These are phyloP conservation scores for Nudaria mundana DNA, from an alignment of 2,888 invertebrate genomes.

Conservation along the genomic window DNA sequence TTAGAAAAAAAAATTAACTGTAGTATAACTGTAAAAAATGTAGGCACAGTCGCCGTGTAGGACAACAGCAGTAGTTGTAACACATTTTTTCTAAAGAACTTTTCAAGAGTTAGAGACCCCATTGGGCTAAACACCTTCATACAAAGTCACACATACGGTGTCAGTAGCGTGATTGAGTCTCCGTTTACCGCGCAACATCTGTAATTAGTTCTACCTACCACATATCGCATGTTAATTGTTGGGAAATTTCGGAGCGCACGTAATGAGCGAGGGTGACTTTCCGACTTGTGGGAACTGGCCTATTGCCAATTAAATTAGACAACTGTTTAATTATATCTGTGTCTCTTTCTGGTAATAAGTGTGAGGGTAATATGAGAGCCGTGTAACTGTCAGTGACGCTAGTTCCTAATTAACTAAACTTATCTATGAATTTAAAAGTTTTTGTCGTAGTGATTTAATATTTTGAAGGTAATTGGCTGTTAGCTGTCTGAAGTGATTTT, in stretches of 20 bases:
- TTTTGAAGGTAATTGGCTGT: constrained; percentile 39
- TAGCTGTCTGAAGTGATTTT: constrained; percentile 38
- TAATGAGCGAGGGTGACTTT: constrained; percentile 69
- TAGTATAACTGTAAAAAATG: too few species aligned
- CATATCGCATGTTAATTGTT: constrained; percentile 68
- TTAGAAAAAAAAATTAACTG: too few species aligned
- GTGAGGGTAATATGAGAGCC: constrained; percentile 46
- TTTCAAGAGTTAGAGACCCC: too few species aligned
- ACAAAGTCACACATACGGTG: background rate
- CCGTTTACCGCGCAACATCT: constrained; percentile 56
- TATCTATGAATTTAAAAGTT: constrained; percentile 55
- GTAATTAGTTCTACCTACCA: constrained; percentile 49
- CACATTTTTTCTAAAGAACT: too few species aligned
- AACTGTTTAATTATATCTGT: constrained; percentile 71
- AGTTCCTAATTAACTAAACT: constrained; percentile 55
- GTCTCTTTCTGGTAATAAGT: constrained; percentile 40
- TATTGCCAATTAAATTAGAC: constrained; percentile 78
- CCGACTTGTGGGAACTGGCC: constrained; percentile 74
- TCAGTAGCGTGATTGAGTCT: constrained; percentile 57
- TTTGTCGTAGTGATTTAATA: constrained; percentile 49
- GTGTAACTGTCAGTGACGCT: constrained; percentile 41
- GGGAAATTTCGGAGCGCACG: constrained; percentile 60
- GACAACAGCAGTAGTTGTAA: too few species aligned
- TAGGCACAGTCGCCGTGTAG: too few species aligned
- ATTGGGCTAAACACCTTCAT: background rate